phyloP scores from a whole-genome alignment of 2,888 invertebrate species.

The Drosophila merina region DNA sequence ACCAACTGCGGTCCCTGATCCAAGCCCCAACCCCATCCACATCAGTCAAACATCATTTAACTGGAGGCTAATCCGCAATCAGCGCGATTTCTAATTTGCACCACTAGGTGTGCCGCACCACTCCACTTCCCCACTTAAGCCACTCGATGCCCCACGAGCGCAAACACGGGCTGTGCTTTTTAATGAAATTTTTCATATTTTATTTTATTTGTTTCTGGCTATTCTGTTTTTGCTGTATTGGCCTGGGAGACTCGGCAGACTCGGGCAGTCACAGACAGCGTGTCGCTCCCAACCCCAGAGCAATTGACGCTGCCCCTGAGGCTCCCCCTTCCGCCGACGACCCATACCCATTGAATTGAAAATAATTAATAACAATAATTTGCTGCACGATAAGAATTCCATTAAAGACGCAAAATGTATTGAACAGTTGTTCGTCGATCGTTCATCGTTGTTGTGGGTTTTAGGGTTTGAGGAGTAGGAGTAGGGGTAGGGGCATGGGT shows the following conservation, averaged over 20 bases:
- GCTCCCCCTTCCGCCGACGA: not conserved
- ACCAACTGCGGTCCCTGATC: not conserved
- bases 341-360: conserved; percentile 43
- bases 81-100: conserved; percentile 73
- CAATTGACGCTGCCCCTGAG: conserved; percentile 44
- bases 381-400: conserved; percentile 81
- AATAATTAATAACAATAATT: conserved; percentile 81
- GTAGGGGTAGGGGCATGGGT: not conserved
- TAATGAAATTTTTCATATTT: conserved; percentile 61
- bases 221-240: conserved; percentile 6
- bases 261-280: conserved; percentile 70
- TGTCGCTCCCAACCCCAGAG: conserved; percentile 79
- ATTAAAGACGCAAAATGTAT: conserved; percentile 78
- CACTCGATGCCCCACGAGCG: conserved; percentile 46
- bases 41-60: conserved; percentile 66
- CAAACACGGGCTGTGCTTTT: conserved; percentile 45
- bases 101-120: conserved; percentile 65
- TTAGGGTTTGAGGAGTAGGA: conserved; percentile 12
- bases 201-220: conserved; percentile 1
- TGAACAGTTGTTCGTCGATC: conserved; percentile 57
- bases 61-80: conserved; percentile 75
- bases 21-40: conserved; percentile 19
- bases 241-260: conserved; percentile 51
- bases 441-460: conserved; percentile 17
- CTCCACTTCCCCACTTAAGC: conserved; percentile 26